Conservation (phyloP, 2,113 vertebrate species). For the Turdus rufiventris region DNA sequence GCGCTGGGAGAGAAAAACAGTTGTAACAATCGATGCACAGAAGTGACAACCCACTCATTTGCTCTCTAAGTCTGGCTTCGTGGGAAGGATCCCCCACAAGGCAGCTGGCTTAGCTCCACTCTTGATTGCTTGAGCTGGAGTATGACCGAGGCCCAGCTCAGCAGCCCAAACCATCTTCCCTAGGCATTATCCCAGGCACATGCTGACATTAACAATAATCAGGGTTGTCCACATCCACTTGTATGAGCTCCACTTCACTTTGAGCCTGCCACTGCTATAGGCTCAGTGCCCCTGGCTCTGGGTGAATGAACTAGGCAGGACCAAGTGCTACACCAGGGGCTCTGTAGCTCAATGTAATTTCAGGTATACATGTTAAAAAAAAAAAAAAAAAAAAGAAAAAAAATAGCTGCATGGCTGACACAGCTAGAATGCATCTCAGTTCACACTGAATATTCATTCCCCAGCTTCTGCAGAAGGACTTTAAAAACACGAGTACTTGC, state of each 20-base stretch:
- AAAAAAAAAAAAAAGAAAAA: neutral
- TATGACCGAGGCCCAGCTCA: neutral
- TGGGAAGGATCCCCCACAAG: neutral
- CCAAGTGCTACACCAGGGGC: neutral
- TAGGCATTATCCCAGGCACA: neutral
- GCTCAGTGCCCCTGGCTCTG: neutral
- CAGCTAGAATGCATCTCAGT: neutral
- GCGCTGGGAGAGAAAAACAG: neutral
- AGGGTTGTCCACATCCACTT: neutral
- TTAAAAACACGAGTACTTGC: neutral
- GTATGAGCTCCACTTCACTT: neutral
- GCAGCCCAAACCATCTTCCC: neutral
- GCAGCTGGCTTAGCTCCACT: neutral
- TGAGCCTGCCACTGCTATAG: neutral
- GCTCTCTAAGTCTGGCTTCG: neutral
- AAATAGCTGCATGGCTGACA: neutral
- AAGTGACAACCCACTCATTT: neutral
- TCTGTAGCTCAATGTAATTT: neutral
- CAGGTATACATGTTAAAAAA: neutral
- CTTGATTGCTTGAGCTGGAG: neutral
- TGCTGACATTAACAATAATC: neutral
- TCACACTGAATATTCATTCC: constrained; percentile 14
- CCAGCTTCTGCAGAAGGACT: neutral
- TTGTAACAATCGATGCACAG: neutral
- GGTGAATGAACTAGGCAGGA: neutral